Evolutionary conservation across 2,888 invertebrate species (phyloP), one percentile per base, ranked within the genome.

Genomic region (Lydus trimaculatus): DNA sequence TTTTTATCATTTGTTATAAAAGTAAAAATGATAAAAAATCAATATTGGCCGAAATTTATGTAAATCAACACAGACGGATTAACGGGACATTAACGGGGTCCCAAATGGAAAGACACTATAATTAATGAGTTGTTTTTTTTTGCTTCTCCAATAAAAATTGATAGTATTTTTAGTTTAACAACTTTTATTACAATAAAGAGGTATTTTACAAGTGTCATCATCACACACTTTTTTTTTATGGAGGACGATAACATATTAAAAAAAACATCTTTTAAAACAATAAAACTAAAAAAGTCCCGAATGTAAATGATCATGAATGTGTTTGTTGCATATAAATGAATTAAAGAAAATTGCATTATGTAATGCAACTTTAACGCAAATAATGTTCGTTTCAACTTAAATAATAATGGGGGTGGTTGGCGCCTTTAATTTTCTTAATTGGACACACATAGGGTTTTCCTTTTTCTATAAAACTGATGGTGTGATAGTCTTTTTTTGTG

Each of bases 61-160:
- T 56, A 48, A 48, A 56, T 56, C 25, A 56, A 15, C 25, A 48
- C 20, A 25, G 56, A 25, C 56, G 25, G 56, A 56, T 56, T 56
- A 56, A 56, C 56, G 56, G 56, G 8, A 56, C 13, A 25, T 56
- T 56, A 28, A 25, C 25, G 56, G 56, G 20, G 23, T 6, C 4
- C 25, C 4, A 13, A 25, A 23, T 56, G 56, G 56, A 56, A 56
- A 56, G 0, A 8, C 43, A 43, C 43, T 8, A 39, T 39, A 39
- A 39, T n/a, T n/a, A n/a, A n/a, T 39, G 7, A 39, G 4, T n/a
- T 39, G 4, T n/a, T 39, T 43, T 43, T n/a, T n/a, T n/a, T 43
- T 43, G 7, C 17, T 43, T 17, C 28, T 28, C 4, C 2, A 28
- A 28, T 4, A 28, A 31, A 31, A 31, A 36, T 13, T 36, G 2